Base-by-base conservation (phyloP, 2,888 invertebrate species). In the Tachina lurida region DNA sequence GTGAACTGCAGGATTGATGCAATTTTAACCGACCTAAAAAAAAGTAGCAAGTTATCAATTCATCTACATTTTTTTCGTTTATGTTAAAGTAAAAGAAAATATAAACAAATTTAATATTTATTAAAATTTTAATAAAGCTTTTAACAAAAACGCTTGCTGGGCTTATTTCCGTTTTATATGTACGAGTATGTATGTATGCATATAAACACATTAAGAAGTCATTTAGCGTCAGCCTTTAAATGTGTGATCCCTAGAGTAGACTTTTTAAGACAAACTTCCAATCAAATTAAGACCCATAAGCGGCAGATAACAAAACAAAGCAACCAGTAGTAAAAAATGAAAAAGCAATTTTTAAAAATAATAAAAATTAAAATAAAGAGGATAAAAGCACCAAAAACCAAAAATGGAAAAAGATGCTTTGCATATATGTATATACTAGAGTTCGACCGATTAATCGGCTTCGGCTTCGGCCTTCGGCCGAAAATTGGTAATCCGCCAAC, bases 241-340 rank as follows among this genome's bases (percentile, higher is more conserved):
- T 70, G 56, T 49, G 31, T 52, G 39, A 43, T 52, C 77, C 67
- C 67, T 49, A 13, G 60, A 52, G 58, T 56, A 71, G 56, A 76
- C 31, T 65, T 71, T 79, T 67, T 31, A 15, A 79, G 58, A 73
- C 71, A 60, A 85, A 86, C 71, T 83, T 71, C 70, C 86, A 84
- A 86, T 87, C 86, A 86, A 81, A 71, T 85, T 84, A 79, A 83
- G 84, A 77, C 56, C 77, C 41, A 52, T 2, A 12, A 12, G 43
- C n/a, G 22, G 17, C 22, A 62, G 10, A 49, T 49, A 62, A 15
- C 41, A 13, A 49, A 39, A 77, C 31, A 19, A 43, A 58, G 83
- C 75, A 74, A 76, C 60, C 41, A 49, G 19, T 79, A 67, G 71
- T 63, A 71, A 56, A 43, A 80, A 71, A 15, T 65, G 45, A 13